Evolutionary conservation across 2,888 invertebrate genomes (phyloP).

Genomic region (Mylabris sibirica): DNA sequence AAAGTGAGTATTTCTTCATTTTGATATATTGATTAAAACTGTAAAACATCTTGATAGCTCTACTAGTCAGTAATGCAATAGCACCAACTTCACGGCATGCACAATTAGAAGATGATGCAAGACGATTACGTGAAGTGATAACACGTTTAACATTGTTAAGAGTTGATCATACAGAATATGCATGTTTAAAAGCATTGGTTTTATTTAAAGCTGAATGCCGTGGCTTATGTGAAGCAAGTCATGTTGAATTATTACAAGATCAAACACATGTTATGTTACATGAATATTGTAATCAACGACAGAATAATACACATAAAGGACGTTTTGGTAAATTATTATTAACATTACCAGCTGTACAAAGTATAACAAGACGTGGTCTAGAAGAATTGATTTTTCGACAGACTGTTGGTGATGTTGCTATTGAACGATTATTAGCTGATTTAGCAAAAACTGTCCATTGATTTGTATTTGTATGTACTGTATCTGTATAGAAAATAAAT

Average conservation of each 20-base stretch:
- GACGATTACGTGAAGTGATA: slow-evolving; percentile 71
- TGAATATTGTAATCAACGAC: slow-evolving; percentile 68
- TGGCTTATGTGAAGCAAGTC: slow-evolving; percentile 67
- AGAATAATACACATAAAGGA: slow-evolving; percentile 57
- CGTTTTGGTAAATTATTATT: slow-evolving; percentile 79
- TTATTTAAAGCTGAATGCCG: slow-evolving; percentile 80
- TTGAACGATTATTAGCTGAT: slow-evolving; percentile 74
- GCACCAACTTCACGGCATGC: slow-evolving; percentile 65
- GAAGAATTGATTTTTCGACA: slow-evolving; percentile 81
- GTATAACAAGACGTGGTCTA: slow-evolving; percentile 57
- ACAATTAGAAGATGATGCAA: slow-evolving; percentile 65
- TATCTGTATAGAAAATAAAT: slow-evolving; percentile 21
- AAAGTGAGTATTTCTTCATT: slow-evolving; percentile 63
- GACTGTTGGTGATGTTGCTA: slow-evolving; percentile 77
- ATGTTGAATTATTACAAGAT: slow-evolving; percentile 77
- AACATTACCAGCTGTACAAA: slow-evolving; percentile 71
- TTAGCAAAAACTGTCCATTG: slow-evolving; percentile 62
- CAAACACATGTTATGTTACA: slow-evolving; percentile 81
- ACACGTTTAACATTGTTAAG: slow-evolving; percentile 70
- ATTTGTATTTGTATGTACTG: slow-evolving; percentile 15
- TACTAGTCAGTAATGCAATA: slow-evolving; percentile 59
- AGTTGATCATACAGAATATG: slow-evolving; percentile 84
- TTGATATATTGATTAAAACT: neutral
- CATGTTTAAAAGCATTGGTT: slow-evolving; percentile 83
- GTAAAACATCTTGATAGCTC: slow-evolving; percentile 39